phyloP scores from a whole-genome alignment of 2,888 invertebrate species.

The Drosophila fulvimacula region DNA sequence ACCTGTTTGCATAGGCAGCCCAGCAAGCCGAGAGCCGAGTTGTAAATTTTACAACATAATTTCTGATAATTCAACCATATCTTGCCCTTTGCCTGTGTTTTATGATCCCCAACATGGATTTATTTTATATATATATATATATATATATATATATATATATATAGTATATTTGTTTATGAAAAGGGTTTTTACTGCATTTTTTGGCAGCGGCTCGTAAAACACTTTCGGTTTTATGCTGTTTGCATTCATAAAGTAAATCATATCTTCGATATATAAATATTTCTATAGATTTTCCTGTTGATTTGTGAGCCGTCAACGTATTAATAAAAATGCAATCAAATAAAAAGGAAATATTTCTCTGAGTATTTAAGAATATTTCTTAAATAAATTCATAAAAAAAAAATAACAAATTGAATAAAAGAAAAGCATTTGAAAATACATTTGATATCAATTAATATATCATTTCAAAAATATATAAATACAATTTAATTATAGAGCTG shows the following conservation, averaged over 20 bases:
- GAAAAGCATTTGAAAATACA: background rate
- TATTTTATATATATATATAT: slow-evolving; percentile 15
- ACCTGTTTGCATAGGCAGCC: slow-evolving; percentile 59
- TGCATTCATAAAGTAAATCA: background rate
- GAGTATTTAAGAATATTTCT: background rate
- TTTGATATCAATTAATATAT: background rate
- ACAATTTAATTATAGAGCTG: too few species aligned
- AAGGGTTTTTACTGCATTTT: slow-evolving; percentile 31
- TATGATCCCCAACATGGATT: slow-evolving; percentile 69
- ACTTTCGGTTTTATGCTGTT: slow-evolving; percentile 56
- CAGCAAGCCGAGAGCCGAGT: slow-evolving; percentile 47
- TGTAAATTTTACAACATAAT: slow-evolving; percentile 82
- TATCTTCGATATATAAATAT: slow-evolving; percentile 5
- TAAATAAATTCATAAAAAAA: background rate
- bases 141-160: background rate
- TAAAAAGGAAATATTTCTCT: background rate
- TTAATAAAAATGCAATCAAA: background rate
- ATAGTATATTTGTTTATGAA: background rate
- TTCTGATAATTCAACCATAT: slow-evolving; percentile 70
- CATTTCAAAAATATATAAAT: background rate
- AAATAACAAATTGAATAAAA: background rate
- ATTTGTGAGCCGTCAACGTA: slow-evolving; percentile 24
- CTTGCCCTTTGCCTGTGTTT: slow-evolving; percentile 69
- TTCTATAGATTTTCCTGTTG: background rate
- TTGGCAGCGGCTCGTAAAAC: slow-evolving; percentile 68